Conservation (phyloP, 1,140 invertebrate genomes). For the Camponotus floridanus region DNA sequence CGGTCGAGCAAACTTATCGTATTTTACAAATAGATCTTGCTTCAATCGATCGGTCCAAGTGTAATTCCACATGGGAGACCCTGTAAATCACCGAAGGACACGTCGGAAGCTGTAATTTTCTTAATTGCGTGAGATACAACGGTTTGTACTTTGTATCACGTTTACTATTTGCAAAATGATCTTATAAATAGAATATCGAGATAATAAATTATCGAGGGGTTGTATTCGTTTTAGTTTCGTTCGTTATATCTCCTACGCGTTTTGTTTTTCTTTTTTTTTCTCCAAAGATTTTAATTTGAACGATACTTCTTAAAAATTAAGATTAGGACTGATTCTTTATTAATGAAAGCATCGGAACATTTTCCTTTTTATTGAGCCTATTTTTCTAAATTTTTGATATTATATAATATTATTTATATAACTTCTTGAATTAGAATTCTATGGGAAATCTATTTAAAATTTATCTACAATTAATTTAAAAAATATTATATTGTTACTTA, state of each 20-base stretch:
- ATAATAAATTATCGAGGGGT: neutral
- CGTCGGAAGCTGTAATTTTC: constrained; percentile 37
- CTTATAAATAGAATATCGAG: neutral
- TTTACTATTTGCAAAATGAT: neutral
- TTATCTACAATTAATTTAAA: neutral
- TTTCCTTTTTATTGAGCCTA: no score
- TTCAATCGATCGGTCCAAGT: constrained; percentile 87
- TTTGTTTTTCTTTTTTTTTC: neutral
- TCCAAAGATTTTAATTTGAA: neutral
- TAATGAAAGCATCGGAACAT: neutral
- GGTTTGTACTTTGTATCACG: neutral
- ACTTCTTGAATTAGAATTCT: neutral
- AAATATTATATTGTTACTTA: neutral
- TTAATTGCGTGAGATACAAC: constrained; percentile 31
- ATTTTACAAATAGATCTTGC: constrained; percentile 87
- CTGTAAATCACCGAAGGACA: constrained; percentile 53
- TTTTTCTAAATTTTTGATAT: no score
- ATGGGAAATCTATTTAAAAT: neutral
- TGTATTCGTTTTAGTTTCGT: neutral
- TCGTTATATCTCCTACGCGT: neutral
- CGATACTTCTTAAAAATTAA: neutral
- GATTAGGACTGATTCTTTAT: neutral
- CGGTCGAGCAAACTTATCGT: constrained; percentile 88
- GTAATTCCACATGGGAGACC: constrained; percentile 85
- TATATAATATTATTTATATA: no score